Conservation (phyloP, 1,140 invertebrate genomes). For the Aradophagus sp. region DNA sequence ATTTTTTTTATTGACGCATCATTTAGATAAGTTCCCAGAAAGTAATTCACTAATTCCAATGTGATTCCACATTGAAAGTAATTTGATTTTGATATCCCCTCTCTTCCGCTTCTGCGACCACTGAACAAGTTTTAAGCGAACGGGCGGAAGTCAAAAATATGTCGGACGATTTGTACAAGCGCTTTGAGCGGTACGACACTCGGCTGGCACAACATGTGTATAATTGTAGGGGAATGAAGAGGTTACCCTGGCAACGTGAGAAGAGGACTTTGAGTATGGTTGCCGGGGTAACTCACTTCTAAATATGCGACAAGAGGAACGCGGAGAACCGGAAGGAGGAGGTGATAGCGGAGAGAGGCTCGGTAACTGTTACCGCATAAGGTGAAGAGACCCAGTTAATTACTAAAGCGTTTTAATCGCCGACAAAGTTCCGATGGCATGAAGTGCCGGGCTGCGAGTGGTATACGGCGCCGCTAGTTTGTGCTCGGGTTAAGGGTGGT, state of each 20-base stretch:
- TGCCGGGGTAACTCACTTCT: constrained; percentile 67
- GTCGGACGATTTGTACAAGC: too few species aligned
- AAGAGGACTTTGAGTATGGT: constrained; percentile 57
- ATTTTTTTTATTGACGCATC: too few species aligned
- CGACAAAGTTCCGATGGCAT: constrained; percentile 71
- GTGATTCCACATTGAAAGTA: too few species aligned
- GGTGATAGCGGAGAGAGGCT: constrained; percentile 60
- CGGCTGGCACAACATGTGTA: too few species aligned
- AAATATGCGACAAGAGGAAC: constrained; percentile 58
- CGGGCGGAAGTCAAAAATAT: too few species aligned
- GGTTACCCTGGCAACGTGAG: constrained; percentile 62
- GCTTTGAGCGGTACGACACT: too few species aligned
- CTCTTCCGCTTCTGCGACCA: too few species aligned
- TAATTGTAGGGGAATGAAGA: constrained; percentile 32
- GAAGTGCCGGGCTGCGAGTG: constrained; percentile 60
- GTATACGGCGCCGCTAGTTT: constrained; percentile 44
- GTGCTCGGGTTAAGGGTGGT: constrained; percentile 51
- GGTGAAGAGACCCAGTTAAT: constrained; percentile 72
- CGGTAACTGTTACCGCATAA: constrained; percentile 66
- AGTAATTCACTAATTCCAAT: too few species aligned
- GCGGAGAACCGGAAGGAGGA: constrained; percentile 43
- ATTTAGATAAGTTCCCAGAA: too few species aligned
- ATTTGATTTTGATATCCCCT: too few species aligned
- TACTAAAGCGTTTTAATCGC: constrained; percentile 76
- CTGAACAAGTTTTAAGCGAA: too few species aligned